Evolutionary conservation across 2,113 vertebrate genomes (phyloP).

Genomic region (Calyptomena viridis): DNA sequence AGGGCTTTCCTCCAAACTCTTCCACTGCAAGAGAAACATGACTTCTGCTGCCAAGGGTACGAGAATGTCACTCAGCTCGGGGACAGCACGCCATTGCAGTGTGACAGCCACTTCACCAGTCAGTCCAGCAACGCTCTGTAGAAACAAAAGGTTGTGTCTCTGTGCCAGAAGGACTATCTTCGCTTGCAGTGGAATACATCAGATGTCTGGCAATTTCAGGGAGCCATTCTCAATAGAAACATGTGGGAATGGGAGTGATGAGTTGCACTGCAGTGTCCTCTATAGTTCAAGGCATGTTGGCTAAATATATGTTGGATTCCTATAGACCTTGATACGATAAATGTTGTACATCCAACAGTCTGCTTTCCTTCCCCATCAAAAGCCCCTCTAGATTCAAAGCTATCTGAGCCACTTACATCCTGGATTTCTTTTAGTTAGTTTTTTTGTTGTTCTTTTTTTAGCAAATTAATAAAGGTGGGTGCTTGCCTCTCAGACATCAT

Average conservation of each 20-base stretch:
- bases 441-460: neutral
- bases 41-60: constrained; percentile 7
- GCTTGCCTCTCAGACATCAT: neutral
- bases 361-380: neutral
- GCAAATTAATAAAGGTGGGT: neutral
- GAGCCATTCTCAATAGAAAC: neutral
- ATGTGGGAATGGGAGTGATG: neutral
- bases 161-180: neutral
- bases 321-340: neutral
- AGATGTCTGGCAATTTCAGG: constrained; percentile 7
- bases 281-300: neutral
- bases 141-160: neutral
- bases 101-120: constrained; percentile 47
- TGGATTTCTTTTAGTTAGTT: neutral
- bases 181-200: neutral
- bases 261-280: neutral
- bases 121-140: neutral
- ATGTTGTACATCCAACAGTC: neutral
- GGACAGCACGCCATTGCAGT: neutral
- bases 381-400: neutral
- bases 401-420: neutral
- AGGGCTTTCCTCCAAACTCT: neutral
- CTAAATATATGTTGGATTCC: neutral
- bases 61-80: neutral
- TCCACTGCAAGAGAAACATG: neutral